Conservation (phyloP, 92 coral and sea anemone genomes). For the Umimayanthus chanpuru region DNA sequence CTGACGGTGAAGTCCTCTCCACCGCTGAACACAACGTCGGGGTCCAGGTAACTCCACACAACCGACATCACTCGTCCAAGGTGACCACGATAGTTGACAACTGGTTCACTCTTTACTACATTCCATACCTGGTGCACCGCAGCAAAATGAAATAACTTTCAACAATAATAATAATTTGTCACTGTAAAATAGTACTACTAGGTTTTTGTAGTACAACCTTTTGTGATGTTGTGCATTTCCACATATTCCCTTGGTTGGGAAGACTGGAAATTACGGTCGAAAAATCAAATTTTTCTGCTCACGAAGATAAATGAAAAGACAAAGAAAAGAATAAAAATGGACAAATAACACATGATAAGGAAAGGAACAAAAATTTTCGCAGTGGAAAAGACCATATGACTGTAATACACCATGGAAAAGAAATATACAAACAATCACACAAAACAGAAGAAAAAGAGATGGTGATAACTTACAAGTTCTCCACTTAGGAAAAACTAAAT, state of each 20-base stretch:
- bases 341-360: background rate
- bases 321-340: too few species aligned
- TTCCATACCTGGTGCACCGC: constrained; percentile 81
- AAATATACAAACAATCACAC: too few species aligned
- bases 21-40: constrained; percentile 91
- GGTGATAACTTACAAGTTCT: too few species aligned
- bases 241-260: background rate
- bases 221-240: too few species aligned
- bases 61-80: constrained; percentile 93
- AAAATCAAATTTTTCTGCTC: background rate
- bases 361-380: too few species aligned
- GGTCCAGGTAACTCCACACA: constrained; percentile 91
- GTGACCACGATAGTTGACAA: constrained; percentile 90
- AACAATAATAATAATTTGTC: background rate
- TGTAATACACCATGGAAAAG: too few species aligned
- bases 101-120: constrained; percentile 72
- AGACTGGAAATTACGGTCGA: background rate
- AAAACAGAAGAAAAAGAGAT: too few species aligned
- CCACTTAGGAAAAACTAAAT: too few species aligned
- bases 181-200: background rate
- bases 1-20: constrained; percentile 96
- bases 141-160: background rate
- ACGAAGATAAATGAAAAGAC: too few species aligned
- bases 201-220: background rate
- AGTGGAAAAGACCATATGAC: too few species aligned